These are phyloP conservation scores for Eristalinus aeneus DNA, from an alignment of 2,888 invertebrate species.

Conservation along the genomic window DNA sequence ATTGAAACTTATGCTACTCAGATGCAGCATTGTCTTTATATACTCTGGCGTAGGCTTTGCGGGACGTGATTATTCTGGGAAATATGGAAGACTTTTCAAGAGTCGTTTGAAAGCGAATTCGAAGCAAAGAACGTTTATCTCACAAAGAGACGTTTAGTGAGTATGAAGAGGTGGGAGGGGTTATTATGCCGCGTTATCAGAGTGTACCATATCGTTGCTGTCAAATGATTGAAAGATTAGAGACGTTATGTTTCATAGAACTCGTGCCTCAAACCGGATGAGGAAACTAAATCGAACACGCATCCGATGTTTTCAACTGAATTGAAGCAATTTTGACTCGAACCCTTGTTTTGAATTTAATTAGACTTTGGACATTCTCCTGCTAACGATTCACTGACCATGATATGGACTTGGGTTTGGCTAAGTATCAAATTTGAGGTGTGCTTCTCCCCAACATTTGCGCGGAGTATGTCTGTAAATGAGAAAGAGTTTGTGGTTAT, in stretches of 20 bases:
- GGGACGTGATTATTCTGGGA: constrained; percentile 55
- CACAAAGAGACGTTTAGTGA: constrained; percentile 53
- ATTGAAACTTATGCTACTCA: constrained; percentile 66
- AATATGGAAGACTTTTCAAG: constrained; percentile 17
- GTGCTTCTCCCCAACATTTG: too few relatives aligned
- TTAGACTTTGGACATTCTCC: too few relatives aligned
- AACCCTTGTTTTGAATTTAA: not conserved
- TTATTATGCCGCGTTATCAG: not conserved
- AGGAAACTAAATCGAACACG: not conserved
- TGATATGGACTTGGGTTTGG: too few relatives aligned
- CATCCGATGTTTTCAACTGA: not conserved
- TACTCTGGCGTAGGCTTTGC: constrained; percentile 38
- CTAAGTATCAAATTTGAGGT: too few relatives aligned
- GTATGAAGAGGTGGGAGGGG: not conserved
- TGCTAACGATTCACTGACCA: too few relatives aligned
- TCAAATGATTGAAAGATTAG: not conserved
- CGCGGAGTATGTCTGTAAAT: too few relatives aligned
- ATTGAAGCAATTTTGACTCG: too few relatives aligned
- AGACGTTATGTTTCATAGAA: not conserved
- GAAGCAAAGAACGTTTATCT: constrained; percentile 22
- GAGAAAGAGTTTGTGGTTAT: too few relatives aligned
- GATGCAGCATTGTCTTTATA: constrained; percentile 48
- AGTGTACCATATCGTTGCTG: not conserved
- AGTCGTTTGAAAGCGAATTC: constrained; percentile 2
- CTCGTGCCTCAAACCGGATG: not conserved